These are phyloP conservation scores for Melanerpes aurifrons DNA, from an alignment of 2,113 vertebrate species.

Conservation along the genomic window DNA sequence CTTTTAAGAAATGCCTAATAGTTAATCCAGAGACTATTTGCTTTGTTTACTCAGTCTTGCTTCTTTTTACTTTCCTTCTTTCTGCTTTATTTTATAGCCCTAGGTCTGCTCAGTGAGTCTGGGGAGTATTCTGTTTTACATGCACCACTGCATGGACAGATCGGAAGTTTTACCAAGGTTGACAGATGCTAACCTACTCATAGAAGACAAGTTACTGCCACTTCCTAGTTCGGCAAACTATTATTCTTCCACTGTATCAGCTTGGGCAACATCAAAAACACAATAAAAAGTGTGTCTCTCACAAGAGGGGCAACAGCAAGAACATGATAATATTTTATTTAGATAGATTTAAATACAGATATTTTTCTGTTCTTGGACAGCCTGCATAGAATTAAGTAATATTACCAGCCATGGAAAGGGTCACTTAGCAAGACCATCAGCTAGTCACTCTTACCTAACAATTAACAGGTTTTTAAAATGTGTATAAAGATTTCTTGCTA, in stretches of 20 bases:
- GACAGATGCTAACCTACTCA: neutral
- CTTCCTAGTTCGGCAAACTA: neutral
- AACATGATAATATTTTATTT: neutral
- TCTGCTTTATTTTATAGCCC: neutral
- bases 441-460: neutral
- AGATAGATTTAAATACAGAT: neutral
- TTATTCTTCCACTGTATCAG: neutral
- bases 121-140: conserved; percentile 1
- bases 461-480: neutral
- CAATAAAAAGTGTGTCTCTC: neutral
- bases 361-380: neutral
- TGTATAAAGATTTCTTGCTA: neutral
- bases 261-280: neutral
- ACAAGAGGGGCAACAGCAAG: conserved; percentile 25
- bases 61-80: neutral
- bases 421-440: neutral
- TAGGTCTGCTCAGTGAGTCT: neutral
- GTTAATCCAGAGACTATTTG: neutral
- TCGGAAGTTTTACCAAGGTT: neutral
- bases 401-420: neutral
- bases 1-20: neutral
- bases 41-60: neutral
- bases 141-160: neutral
- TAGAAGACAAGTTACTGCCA: neutral
- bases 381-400: neutral